Conservation (phyloP, 2,113 vertebrate species). For the Microtus oregoni region DNA sequence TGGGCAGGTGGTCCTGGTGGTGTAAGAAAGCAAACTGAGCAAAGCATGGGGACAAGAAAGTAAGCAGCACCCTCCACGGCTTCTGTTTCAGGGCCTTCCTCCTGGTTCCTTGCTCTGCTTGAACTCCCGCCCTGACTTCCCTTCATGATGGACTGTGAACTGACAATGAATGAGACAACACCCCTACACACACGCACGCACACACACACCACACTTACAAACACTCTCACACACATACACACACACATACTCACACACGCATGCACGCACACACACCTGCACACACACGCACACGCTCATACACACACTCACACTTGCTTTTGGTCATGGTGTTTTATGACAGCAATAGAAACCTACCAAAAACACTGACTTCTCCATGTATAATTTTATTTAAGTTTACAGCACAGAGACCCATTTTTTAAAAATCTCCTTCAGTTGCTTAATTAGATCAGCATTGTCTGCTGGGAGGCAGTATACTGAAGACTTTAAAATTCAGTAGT, state of each 20-base stretch:
- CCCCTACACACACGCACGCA: not conserved
- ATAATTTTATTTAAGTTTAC: constrained; percentile 3
- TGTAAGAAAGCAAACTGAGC: not conserved
- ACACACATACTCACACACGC: not conserved
- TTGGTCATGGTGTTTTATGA: not conserved
- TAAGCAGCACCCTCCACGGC: not conserved
- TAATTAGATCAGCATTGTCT: not conserved
- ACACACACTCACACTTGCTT: not conserved
- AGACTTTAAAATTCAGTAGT: not conserved
- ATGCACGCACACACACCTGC: no score
- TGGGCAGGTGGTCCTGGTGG: not conserved
- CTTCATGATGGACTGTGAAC: not conserved
- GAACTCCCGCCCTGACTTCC: no score
- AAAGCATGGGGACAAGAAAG: not conserved
- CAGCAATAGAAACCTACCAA: not conserved
- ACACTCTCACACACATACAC: no score
- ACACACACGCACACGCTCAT: not conserved
- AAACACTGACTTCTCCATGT: not conserved
- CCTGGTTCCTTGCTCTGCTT: not conserved
- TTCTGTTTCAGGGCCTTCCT: not conserved
- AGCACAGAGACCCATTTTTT: not conserved
- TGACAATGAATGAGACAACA: not conserved
- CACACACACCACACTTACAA: no score
- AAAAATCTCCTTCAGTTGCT: not conserved
- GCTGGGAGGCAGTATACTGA: not conserved